Percentiles rank a stretch among this genome's conserved stretches.
phyloP scores from a whole-genome alignment of 2,797 vertebrate species.

The Bovichtus variegatus region DNA sequence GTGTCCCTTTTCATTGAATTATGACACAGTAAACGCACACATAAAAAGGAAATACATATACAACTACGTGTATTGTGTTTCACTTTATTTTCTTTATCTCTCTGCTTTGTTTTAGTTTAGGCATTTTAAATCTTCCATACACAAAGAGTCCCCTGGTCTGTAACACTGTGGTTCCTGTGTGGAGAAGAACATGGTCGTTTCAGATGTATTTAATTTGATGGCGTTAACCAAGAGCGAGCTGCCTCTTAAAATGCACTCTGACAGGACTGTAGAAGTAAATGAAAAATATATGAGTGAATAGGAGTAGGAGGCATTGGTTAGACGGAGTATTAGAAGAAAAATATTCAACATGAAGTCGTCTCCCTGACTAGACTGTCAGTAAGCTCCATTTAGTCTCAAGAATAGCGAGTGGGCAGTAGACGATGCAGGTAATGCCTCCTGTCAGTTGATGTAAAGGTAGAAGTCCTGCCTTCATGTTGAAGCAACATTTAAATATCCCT shows the following conservation, averaged over 20 bases:
- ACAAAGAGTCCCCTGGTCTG: not conserved
- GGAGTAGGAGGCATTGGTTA: conserved; percentile 16
- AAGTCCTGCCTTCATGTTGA: conserved; percentile 10
- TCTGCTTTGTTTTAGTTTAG: not conserved
- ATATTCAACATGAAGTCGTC: conserved; percentile 20
- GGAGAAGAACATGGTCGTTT: not conserved
- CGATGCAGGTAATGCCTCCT: conserved; percentile 22
- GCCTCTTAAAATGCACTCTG: conserved; percentile 13
- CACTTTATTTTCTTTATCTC: not conserved
- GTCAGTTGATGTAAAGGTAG: conserved; percentile 26
- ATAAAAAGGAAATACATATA: not conserved
- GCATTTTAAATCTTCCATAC: not conserved
- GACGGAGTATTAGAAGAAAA: conserved; percentile 20
- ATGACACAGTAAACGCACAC: not conserved
- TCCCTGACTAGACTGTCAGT: conserved; percentile 29
- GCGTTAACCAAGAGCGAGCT: conserved; percentile 13
- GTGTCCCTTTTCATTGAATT: not conserved
- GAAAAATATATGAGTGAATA: conserved; percentile 18
- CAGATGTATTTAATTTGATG: conserved; percentile 18
- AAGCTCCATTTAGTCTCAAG: conserved; percentile 24
- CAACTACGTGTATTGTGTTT: not conserved
- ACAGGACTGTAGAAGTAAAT: conserved; percentile 26
- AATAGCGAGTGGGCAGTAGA: conserved; percentile 32
- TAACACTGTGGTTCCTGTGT: not conserved
- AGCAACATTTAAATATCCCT: not conserved